Percentiles rank a stretch among this genome's conserved stretches.
Evolutionary conservation across 2,113 vertebrate species (phyloP).

Genomic region (Apus apus): DNA sequence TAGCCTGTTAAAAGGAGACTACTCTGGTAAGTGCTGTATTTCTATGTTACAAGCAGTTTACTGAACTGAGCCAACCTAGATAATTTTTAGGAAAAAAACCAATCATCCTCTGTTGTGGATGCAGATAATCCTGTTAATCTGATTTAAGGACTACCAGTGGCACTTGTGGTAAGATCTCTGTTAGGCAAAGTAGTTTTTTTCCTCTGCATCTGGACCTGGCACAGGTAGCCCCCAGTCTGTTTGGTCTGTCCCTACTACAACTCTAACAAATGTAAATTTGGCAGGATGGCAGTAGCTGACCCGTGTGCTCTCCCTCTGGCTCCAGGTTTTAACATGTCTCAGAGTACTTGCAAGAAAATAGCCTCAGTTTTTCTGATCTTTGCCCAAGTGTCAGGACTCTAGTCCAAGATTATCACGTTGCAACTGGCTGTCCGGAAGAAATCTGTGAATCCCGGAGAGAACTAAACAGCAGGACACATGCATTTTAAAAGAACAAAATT

Average conservation of each 20-base stretch:
- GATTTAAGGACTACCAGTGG: background rate
- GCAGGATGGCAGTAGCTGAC: background rate
- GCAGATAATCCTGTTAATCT: background rate
- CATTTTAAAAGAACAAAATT: background rate
- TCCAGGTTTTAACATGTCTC: background rate
- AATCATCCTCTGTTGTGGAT: background rate
- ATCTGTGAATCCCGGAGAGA: background rate
- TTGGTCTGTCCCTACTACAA: background rate
- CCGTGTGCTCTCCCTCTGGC: background rate
- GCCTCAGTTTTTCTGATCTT: background rate
- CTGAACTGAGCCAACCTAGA: background rate
- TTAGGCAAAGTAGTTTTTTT: background rate
- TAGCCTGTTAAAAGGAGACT: background rate
- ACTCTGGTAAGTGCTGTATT: background rate
- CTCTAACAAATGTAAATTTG: background rate
- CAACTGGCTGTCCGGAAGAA: background rate
- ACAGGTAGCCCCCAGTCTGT: background rate
- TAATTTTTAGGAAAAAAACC: background rate
- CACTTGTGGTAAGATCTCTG: background rate
- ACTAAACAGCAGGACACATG: background rate
- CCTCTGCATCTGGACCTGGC: background rate
- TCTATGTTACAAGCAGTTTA: background rate
- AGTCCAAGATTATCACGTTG: background rate
- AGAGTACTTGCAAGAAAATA: background rate
- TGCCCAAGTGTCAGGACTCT: background rate